These are phyloP conservation scores for Plecturocebus donacophilus DNA, from an alignment of 2,113 vertebrate species.

Conservation along the genomic window DNA sequence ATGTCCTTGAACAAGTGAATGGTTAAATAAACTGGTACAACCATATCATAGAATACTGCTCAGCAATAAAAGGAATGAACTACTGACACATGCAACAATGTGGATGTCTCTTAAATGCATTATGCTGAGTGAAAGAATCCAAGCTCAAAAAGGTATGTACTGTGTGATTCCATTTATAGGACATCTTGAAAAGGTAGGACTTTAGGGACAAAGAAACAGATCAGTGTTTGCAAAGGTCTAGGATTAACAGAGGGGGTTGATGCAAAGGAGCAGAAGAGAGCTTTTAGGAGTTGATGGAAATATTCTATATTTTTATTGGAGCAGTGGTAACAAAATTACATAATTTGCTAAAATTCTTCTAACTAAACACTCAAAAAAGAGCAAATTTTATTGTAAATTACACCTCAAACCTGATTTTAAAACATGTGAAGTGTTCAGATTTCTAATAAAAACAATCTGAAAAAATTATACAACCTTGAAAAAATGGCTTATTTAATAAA, in stretches of 20 bases:
- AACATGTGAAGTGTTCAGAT: neutral
- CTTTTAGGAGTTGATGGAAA: neutral
- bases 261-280: neutral
- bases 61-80: neutral
- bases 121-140: conserved; percentile 10
- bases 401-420: neutral
- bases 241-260: neutral
- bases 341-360: neutral
- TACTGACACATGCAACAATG: neutral
- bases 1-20: neutral
- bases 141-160: neutral
- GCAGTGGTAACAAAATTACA: neutral
- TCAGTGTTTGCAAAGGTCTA: neutral
- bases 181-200: conserved; percentile 2
- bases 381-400: neutral
- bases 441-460: conserved; percentile 25
- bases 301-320: neutral
- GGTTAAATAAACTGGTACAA: neutral
- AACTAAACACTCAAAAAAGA: neutral
- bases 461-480: conserved; percentile 37
- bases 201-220: conserved; percentile 6
- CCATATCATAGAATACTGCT: neutral
- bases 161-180: neutral
- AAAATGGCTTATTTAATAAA: conserved; percentile 47
- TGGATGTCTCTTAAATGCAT: neutral